phyloP scores from a whole-genome alignment of 2,888 invertebrate species.

The Drosophila austrosaltans region DNA sequence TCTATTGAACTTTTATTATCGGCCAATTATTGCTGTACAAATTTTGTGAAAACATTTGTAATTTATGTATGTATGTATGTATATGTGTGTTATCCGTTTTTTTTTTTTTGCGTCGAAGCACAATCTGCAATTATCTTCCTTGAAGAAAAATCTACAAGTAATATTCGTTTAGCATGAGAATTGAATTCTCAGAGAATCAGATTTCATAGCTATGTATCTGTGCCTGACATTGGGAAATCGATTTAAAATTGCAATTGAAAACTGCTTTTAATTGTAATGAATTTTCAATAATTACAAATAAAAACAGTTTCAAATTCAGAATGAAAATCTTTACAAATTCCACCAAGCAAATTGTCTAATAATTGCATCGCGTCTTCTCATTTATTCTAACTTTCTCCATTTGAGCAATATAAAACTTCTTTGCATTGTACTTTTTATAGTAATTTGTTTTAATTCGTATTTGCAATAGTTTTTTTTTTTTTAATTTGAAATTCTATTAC shows the following conservation, averaged over 20 bases:
- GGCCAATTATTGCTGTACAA: constrained; percentile 19
- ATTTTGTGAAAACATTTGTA: constrained; percentile 38
- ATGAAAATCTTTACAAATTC: neutral
- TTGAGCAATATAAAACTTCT: constrained; percentile 25
- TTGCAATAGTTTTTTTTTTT: constrained; percentile 38
- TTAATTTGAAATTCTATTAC: constrained; percentile 72
- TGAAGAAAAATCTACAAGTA: too few relatives aligned
- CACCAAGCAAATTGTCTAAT: neutral
- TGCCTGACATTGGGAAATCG: too few relatives aligned
- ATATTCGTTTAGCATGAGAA: too few relatives aligned
- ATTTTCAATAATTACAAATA: neutral
- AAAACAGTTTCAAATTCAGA: neutral
- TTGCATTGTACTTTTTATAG: neutral
- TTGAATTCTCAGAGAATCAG: too few relatives aligned
- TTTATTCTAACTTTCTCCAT: neutral
- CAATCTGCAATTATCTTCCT: neutral
- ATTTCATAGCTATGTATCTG: too few relatives aligned
- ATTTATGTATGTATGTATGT: neutral
- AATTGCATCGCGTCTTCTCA: neutral
- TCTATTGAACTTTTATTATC: neutral
- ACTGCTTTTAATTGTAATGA: neutral
- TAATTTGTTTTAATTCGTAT: constrained; percentile 2
- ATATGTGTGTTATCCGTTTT: too few relatives aligned
- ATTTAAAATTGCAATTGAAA: too few relatives aligned
- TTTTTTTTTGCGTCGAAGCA: neutral